These are phyloP conservation scores for Anastrepha obliqua DNA, from an alignment of 1,140 invertebrate species.

Conservation along the genomic window DNA sequence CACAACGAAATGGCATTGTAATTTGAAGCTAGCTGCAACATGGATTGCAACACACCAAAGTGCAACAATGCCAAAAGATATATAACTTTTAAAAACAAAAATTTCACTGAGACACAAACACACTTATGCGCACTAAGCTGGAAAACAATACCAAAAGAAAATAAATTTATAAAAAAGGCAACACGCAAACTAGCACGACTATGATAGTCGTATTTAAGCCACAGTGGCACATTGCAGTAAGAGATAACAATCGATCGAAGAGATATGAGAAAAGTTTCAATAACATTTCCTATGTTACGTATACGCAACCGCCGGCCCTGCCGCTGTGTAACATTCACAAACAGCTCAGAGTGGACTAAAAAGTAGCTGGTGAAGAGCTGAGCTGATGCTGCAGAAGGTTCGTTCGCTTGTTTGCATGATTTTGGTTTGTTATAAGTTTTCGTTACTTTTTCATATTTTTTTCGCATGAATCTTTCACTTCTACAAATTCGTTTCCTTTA, in stretches of 20 bases:
- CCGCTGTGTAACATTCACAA: neutral
- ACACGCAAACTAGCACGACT: neutral
- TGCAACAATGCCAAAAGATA: slow-evolving; percentile 26
- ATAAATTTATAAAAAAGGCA: neutral
- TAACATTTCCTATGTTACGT: slow-evolving; percentile 3
- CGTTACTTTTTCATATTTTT: neutral
- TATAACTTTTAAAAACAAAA: slow-evolving; percentile 9
- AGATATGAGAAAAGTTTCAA: slow-evolving; percentile 51
- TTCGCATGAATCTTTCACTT: neutral
- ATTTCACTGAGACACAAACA: neutral
- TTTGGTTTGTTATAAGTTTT: slow-evolving; percentile 44
- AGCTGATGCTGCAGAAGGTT: neutral
- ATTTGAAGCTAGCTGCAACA: neutral
- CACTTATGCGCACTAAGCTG: neutral
- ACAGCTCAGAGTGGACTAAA: too few species aligned
- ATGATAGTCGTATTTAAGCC: slow-evolving; percentile 19
- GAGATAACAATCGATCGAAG: slow-evolving; percentile 28
- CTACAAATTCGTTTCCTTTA: neutral
- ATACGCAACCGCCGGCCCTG: neutral
- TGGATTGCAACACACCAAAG: slow-evolving; percentile 24
- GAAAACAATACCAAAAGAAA: slow-evolving; percentile 1
- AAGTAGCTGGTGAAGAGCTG: neutral
- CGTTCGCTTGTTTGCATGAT: slow-evolving; percentile 19
- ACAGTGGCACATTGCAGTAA: slow-evolving; percentile 24
- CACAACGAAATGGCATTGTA: neutral